Conservation (phyloP, 2,113 vertebrate genomes). For the Plectropomus leopardus region DNA sequence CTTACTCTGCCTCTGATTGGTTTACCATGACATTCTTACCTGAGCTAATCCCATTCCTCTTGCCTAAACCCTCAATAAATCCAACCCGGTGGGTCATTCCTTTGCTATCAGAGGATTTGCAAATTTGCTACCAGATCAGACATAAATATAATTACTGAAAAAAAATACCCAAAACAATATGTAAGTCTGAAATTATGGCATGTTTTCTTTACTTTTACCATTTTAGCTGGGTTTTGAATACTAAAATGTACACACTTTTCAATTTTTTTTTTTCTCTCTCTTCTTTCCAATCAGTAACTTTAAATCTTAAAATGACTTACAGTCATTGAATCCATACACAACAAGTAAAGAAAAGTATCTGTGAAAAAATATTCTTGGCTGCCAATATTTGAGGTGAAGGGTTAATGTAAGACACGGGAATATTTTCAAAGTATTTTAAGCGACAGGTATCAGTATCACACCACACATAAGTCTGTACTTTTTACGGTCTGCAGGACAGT, state of each 20-base stretch:
- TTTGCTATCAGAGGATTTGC: no score
- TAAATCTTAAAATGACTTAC: conserved; percentile 10
- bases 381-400: neutral
- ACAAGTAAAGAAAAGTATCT: neutral
- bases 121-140: neutral
- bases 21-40: no score
- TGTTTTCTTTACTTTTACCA: conserved; percentile 7
- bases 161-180: no score
- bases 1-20: no score
- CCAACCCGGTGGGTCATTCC: no score
- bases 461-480: conserved; percentile 6
- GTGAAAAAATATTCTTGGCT: neutral
- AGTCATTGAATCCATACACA: neutral
- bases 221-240: neutral
- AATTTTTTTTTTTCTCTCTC: neutral
- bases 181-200: neutral
- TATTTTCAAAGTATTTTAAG: conserved; percentile 5
- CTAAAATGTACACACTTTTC: neutral
- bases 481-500: conserved; percentile 58
- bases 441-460: neutral
- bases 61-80: no score
- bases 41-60: no score
- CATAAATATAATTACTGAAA: conserved; percentile 3
- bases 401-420: neutral
- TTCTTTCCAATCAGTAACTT: neutral